These are phyloP conservation scores for Drosophila micromelanica DNA, from an alignment of 1,140 invertebrate genomes.

Conservation along the genomic window DNA sequence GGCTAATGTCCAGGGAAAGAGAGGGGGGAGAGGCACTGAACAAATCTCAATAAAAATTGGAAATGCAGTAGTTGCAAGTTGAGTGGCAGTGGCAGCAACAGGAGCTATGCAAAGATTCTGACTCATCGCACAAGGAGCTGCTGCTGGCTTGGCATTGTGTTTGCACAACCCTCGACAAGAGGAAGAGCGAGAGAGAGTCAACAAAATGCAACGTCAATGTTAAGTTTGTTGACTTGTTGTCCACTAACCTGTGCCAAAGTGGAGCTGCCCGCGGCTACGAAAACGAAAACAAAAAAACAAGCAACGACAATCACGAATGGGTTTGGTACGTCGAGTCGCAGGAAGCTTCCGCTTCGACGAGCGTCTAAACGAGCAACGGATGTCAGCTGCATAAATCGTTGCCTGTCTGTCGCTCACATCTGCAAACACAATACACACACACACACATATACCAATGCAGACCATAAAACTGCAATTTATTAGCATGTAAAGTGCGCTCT, in stretches of 20 bases:
- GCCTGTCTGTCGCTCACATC: slow-evolving; percentile 38
- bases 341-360: slow-evolving; percentile 63
- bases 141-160: slow-evolving; percentile 26
- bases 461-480: slow-evolving; percentile 82
- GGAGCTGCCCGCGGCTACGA: slow-evolving; percentile 52
- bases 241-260: slow-evolving; percentile 65
- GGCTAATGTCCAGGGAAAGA: slow-evolving; percentile 3
- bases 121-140: slow-evolving; percentile 35
- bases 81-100: slow-evolving; percentile 24
- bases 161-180: slow-evolving; percentile 37
- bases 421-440: slow-evolving; percentile 29
- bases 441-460: slow-evolving; percentile 27
- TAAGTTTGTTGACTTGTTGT: slow-evolving; percentile 77
- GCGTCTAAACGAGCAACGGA: slow-evolving; percentile 70
- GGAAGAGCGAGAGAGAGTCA: slow-evolving; percentile 13
- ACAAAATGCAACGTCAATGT: slow-evolving; percentile 59
- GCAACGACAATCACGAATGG: slow-evolving; percentile 9
- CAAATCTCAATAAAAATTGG: slow-evolving; percentile 9
- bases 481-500: slow-evolving; percentile 72
- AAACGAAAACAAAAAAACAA: background rate
- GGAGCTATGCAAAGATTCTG: slow-evolving; percentile 16
- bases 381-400: slow-evolving; percentile 81
- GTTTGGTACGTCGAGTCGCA: slow-evolving; percentile 44
- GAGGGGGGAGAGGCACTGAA: background rate
- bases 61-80: background rate